Evolutionary conservation across 2,113 vertebrate species (phyloP).

Genomic region (Apeltes quadracus): DNA sequence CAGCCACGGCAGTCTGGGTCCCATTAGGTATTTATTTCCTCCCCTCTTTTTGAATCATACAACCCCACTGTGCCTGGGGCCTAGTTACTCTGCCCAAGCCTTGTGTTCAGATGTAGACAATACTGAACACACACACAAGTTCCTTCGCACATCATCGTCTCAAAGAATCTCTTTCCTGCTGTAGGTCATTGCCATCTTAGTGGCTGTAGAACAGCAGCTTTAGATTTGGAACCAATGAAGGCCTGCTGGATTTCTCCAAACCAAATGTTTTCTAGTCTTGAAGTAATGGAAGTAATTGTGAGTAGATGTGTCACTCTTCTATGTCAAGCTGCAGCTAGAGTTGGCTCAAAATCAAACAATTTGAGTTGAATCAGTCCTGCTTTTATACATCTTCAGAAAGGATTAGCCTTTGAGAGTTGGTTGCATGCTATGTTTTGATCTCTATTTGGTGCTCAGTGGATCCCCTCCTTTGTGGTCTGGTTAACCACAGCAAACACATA

Average conservation of each 20-base stretch:
- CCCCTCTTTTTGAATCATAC: constrained; percentile 31
- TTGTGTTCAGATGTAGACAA: constrained; percentile 7
- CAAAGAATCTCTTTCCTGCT: not conserved
- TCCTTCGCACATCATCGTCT: not conserved
- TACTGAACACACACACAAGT: not conserved
- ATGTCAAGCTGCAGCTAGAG: constrained; percentile 13
- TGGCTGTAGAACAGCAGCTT: constrained; percentile 20
- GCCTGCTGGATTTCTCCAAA: constrained; percentile 21
- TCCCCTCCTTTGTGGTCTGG: constrained; percentile 46
- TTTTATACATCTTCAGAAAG: constrained; percentile 5
- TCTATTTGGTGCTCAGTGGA: constrained; percentile 37
- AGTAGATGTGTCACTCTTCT: constrained; percentile 37
- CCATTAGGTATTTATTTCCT: constrained; percentile 60
- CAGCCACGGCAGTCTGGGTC: constrained; percentile 32
- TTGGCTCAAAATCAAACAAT: constrained; percentile 17
- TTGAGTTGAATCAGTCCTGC: not conserved
- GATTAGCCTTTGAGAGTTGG: constrained; percentile 13
- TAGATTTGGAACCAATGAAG: constrained; percentile 6
- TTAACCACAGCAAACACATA: constrained; percentile 50
- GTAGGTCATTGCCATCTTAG: constrained; percentile 11
- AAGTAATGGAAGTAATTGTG: constrained; percentile 13
- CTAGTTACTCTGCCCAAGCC: constrained; percentile 4
- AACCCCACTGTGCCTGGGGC: constrained; percentile 1
- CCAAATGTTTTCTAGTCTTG: constrained; percentile 43
- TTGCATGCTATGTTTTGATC: not conserved